A percentile compares a stretch with the other conserved stretches of the same genome.
phyloP scores from a whole-genome alignment of 2,797 vertebrate genomes.

The Halcyon smyrnensis region DNA sequence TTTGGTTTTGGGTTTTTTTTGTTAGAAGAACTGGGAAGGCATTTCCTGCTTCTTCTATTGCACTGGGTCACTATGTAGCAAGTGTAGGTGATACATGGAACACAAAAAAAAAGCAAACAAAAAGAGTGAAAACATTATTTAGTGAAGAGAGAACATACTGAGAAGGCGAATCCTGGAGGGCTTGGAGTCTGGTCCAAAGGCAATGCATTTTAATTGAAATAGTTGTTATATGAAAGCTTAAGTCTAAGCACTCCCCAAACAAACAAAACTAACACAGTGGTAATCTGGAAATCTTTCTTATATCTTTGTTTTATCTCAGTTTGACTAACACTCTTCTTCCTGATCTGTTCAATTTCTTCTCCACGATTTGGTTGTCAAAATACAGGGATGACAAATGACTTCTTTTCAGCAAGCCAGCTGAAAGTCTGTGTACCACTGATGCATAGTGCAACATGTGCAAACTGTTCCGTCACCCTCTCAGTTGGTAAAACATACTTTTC shows the following conservation, averaged over 20 bases:
- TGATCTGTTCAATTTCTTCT: conserved; percentile 17
- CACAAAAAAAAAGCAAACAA: background rate
- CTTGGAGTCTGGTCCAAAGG: background rate
- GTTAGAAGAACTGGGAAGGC: background rate
- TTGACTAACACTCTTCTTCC: conserved; percentile 41
- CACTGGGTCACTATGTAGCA: background rate
- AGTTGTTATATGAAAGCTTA: background rate
- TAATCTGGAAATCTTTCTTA: conserved; percentile 25
- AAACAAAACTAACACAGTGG: background rate
- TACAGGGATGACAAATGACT: conserved; percentile 1
- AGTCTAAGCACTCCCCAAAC: background rate
- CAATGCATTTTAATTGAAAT: background rate
- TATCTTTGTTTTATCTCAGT: conserved; percentile 55
- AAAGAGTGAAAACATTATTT: background rate
- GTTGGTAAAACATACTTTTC: background rate
- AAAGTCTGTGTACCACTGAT: background rate
- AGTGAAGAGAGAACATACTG: background rate
- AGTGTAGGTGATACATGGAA: background rate
- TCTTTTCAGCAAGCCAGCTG: background rate
- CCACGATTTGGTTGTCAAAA: conserved; percentile 21
- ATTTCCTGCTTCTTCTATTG: background rate
- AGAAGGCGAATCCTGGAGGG: background rate
- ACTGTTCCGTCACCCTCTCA: background rate
- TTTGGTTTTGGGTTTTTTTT: background rate
- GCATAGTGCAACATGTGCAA: background rate